phyloP scores from a whole-genome alignment of 2,797 vertebrate species.

The Hydrocynus forskahlii region DNA sequence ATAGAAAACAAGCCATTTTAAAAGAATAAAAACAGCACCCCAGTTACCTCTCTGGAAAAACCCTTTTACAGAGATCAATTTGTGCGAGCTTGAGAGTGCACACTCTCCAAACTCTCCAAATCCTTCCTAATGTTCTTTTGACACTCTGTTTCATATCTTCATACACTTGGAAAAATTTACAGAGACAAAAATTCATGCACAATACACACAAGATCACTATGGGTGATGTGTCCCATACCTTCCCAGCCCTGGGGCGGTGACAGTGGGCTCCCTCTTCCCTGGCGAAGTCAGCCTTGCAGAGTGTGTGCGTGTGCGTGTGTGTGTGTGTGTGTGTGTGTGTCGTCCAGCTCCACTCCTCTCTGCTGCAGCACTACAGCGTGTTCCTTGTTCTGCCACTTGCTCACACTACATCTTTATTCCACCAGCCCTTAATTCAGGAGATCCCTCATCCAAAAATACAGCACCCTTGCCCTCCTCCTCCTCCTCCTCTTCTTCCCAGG shows the following conservation, averaged over 20 bases:
- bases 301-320: conserved; percentile 42
- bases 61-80: conserved; percentile 40
- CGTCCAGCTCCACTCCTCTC: conserved; percentile 60
- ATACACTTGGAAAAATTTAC: neutral
- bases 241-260: conserved; percentile 52
- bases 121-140: neutral
- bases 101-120: conserved; percentile 31
- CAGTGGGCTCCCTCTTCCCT: conserved; percentile 45
- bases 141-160: conserved; percentile 33
- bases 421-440: conserved; percentile 76
- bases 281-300: conserved; percentile 35
- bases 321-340: conserved; percentile 44
- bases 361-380: conserved; percentile 74
- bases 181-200: conserved; percentile 1
- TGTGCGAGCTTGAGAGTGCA: conserved; percentile 22
- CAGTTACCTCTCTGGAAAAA: conserved; percentile 24
- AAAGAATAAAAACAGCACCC: neutral
- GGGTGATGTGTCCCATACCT: conserved; percentile 49
- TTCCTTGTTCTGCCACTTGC: conserved; percentile 77
- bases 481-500: conserved; percentile 42
- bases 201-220: conserved; percentile 9
- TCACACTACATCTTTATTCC: conserved; percentile 87
- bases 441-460: conserved; percentile 79
- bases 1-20: neutral
- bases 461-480: conserved; percentile 62